Evolutionary conservation across 2,888 invertebrate species (phyloP), one percentile per base, ranked within the genome.

Genomic region (Dermolepida albohirtum): DNA sequence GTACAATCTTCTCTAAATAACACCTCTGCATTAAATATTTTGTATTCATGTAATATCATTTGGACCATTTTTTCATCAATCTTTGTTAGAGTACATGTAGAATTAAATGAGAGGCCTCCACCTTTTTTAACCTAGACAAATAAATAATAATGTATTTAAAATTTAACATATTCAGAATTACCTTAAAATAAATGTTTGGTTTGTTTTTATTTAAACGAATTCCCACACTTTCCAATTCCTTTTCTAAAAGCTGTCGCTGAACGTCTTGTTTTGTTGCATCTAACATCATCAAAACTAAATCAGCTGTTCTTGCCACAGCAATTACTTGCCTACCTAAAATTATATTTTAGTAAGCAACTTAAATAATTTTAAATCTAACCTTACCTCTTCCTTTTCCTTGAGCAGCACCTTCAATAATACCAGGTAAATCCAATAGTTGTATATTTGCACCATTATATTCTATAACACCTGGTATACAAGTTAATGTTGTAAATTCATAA

Each of bases 371-470:
- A 27, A 41, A 16, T 22, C 2, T 40, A 10, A 6, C 12, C 6
- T 50, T 72, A 76, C 81, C 84, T 75, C 84, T 78, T 67, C 84
- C 84, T 75, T 84, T 84, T 49, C 84, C 84, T 76, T 95, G 98
- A 1, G 98, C 93, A 72, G 99, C 99, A 68, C 99, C 99, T 87
- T 99, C 99, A 82, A 99, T 99, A 82, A 99, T 99, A 81, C 99
- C 99, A 67, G 99, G 99, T 81, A 99, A 88, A 89, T 99, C 99
- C 0, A 99, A 89, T 71, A 99, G 86, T 82, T 99, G 99, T 81
- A 99, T 98, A 81, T 98, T 97, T 41, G 99, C 99, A 50, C 98
- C 99, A 80, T 97, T 94, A 82, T 99, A 97, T 81, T 97, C 95
- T 73, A 99, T 98, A 1, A 99, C 98, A 62, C 99, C 99, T 2